Evolutionary conservation across 2,113 vertebrate species (phyloP), one percentile per base, ranked within the genome.

Genomic region (Elephantulus edwardii): DNA sequence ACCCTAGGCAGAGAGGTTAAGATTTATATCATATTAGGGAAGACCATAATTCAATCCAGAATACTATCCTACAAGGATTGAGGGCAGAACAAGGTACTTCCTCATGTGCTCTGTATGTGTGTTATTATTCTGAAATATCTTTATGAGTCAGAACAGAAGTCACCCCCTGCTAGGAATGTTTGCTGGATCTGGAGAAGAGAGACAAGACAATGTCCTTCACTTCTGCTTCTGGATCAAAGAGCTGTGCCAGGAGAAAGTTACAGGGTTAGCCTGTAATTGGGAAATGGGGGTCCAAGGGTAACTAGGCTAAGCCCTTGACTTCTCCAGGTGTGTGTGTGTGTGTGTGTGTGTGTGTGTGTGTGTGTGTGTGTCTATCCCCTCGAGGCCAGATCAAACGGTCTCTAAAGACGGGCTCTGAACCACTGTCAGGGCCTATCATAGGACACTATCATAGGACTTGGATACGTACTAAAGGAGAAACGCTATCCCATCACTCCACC

Each of bases 131-230:
- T 48, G 71, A 95, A 95, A 74, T 79, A 86, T 90, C 82, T 86
- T 92, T 64, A 56, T 93, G 93, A 95, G 79, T 91, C 82, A 95
- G 87, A 93, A 92, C 80, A 89, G 68, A 91, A 94, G 91, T 79
- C 44, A 91, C 30, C 22, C 58, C 72, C 64, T 66, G 40, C 62
- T 79, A 94, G 85, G 82, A 92, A 88, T 87, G 74, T 77, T 82
- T 90, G 48, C 48, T 11, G 5, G 30, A 74, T 84, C 75, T 20
- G 1, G 19, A 92, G 83, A 62, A 54, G 58, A 74, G 44, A 56
- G 83, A 93, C 56, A 30, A 28, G 9, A 68, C 62, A 68, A 19
- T 24, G 79, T 75, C 35, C 42, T 46, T 40, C 0, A 0, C 40
- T 87, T 71, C 78, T 58, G 38, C 6, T 78, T 88, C 62, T 40